Evolutionary conservation across 2,888 invertebrate species (phyloP), one percentile per base, ranked within the genome.

Genomic region (Mythimna loreyi): DNA sequence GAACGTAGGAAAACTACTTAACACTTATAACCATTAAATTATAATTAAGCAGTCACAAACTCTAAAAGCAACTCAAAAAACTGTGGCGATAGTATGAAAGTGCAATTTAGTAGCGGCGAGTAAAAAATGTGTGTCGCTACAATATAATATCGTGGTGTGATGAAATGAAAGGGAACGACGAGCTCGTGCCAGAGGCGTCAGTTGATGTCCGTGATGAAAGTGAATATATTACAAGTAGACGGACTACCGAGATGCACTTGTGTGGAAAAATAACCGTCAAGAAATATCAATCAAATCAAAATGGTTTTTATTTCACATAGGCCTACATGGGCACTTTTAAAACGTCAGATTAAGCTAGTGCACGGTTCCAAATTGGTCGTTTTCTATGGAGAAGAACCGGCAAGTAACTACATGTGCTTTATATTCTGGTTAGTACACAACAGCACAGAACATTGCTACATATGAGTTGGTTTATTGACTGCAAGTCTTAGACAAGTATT

Each of bases 91-190:
- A 63, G 53, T 33, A 73, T 64, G 72, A 81, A 82, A 82, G 76
- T 82, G 83, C 64, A 80, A 81, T 82, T 76, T 73, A 62, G 47
- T 72, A 23, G 40, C 47, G 21, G 45, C 30, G 56, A 50, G 64
- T 56, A 78, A 66, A 63, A 82, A 61, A 83, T 83, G 49, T 81
- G 59, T 68, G 83, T 71, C 74, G 67, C 53, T 19, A 40, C 56
- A 79, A 79, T 79, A 72, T 67, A 68, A 75, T 70, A 68, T 47
- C 47, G 28, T 55, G 23, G 28, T 40, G 59, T 57, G 72, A 36
- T 45, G 47, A 70, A 70, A 82, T 67, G 78, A 81, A 81, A 78
- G 75, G 69, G 81, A 80, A 66, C 53, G 33, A 25, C 43, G 5
- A 50, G 62, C 47, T 49, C 16, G 49, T 4, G 40, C 45, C 47